Evolutionary conservation across 1,140 invertebrate species (phyloP).

Genomic region (Drosophila melanogaster): Release_6_plus_ISO1_MT NT_033777.3:18920501-18921000

Average conservation of each 20-base stretch:
- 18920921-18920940: constrained; percentile 61
- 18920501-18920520: constrained; percentile 37
- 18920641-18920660: constrained; percentile 72
- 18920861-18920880: constrained; percentile 62
- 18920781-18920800: constrained; percentile 45
- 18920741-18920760: constrained; percentile 59
- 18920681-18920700: constrained; percentile 11
- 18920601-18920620: constrained; percentile 73
- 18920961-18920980: constrained; percentile 84
- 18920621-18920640: constrained; percentile 84
- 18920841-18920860: constrained; percentile 73
- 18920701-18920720: constrained; percentile 9
- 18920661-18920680: constrained; percentile 57
- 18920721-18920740: constrained; percentile 53
- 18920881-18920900: constrained; percentile 19
- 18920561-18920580: constrained; percentile 13
- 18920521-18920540: constrained; percentile 26
- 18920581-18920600: constrained; percentile 50
- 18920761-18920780: constrained; percentile 64
- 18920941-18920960: constrained; percentile 75
- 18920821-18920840: constrained; percentile 68
- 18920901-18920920: constrained; percentile 37
- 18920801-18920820: constrained; percentile 55
- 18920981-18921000: constrained; percentile 65
- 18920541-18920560: constrained; percentile 31